phyloP scores from a whole-genome alignment of 2,888 invertebrate genomes.

The Drosophila peninsularis region DNA sequence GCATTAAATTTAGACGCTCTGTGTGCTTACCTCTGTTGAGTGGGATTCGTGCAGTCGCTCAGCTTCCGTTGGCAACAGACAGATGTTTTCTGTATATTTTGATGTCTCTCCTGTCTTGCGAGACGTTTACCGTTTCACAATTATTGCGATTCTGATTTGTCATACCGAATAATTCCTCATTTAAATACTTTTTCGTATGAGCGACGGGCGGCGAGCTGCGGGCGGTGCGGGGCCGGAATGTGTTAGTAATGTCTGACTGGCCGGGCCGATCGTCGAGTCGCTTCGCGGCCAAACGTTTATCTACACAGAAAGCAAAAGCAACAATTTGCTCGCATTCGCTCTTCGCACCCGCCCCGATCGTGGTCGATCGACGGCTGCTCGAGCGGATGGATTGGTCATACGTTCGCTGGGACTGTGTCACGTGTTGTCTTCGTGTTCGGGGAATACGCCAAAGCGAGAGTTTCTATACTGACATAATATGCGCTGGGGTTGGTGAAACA shows the following conservation, averaged over 20 bases:
- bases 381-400: conserved; percentile 36
- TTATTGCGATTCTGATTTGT: conserved; percentile 73
- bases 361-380: conserved; percentile 17
- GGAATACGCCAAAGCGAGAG: conserved; percentile 61
- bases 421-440: conserved; percentile 67
- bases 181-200: conserved; percentile 63
- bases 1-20: conserved; percentile 15
- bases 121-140: conserved; percentile 49
- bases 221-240: conserved; percentile 22
- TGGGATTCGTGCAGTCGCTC: background rate
- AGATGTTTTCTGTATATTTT: conserved; percentile 13
- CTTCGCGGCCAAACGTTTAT: conserved; percentile 35
- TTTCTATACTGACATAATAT: conserved; percentile 35
- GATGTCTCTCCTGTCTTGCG: conserved; percentile 6
- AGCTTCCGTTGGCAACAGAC: conserved; percentile 42
- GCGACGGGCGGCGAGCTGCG: background rate
- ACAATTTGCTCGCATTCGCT: conserved; percentile 11
- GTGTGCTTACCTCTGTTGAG: conserved; percentile 42
- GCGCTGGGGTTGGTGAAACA: conserved; percentile 22
- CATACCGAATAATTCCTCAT: conserved; percentile 66
- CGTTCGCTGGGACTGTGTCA: conserved; percentile 38
- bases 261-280: conserved; percentile 9
- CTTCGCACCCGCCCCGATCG: conserved; percentile 37
- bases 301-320: conserved; percentile 20
- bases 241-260: conserved; percentile 53